A percentile compares a stretch with the other conserved stretches of the same genome.
Conservation (phyloP, 2,113 vertebrate genomes). For the Puffinus mauretanicus region DNA sequence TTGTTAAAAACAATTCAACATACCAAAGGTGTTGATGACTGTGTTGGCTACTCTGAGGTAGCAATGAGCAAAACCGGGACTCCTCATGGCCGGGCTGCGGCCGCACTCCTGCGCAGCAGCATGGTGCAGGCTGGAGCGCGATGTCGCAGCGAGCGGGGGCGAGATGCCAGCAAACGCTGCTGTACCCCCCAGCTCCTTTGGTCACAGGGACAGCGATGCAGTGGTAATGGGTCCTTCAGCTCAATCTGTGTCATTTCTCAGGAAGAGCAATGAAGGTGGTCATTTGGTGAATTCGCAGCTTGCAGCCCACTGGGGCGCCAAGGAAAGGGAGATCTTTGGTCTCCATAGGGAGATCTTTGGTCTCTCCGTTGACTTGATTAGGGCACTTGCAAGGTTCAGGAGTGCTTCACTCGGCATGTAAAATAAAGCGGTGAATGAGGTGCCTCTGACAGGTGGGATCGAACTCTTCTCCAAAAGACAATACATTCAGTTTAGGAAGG, state of each 20-base stretch:
- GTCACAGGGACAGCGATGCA: neutral
- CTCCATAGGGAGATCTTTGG: neutral
- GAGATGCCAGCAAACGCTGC: neutral
- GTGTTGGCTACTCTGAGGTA: neutral
- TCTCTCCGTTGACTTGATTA: neutral
- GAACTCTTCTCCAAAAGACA: neutral
- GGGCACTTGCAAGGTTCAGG: neutral
- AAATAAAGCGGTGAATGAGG: neutral
- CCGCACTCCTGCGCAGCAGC: neutral
- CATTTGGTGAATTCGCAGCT: neutral
- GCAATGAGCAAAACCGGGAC: neutral
- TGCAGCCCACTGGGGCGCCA: neutral
- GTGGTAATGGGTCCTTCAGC: neutral
- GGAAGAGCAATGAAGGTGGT: neutral
- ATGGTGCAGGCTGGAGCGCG: neutral
- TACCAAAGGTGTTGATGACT: neutral
- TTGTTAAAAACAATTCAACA: neutral
- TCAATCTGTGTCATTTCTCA: neutral
- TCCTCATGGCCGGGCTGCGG: neutral
- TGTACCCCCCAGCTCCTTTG: neutral
- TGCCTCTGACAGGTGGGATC: neutral
- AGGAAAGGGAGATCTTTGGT: neutral
- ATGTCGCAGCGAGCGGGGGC: rapidly evolving
- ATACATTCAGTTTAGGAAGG: neutral
- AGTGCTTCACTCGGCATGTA: neutral